Base-by-base conservation (phyloP, 2,113 vertebrate species). In the Nannobrachium achirus region DNA sequence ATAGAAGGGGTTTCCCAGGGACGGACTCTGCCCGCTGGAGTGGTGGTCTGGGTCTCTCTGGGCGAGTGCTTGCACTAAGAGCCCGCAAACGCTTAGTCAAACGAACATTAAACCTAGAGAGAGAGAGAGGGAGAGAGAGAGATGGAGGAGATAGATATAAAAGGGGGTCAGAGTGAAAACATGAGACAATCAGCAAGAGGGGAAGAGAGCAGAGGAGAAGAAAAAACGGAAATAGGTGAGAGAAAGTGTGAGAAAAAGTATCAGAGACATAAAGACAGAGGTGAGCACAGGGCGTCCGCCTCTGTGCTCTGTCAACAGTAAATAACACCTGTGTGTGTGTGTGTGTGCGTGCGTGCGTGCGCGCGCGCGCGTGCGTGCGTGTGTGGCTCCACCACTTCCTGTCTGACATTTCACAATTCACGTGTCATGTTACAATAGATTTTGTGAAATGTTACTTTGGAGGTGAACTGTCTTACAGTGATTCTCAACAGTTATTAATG, bases 51-150 rank as follows among this genome's bases (percentile, higher is more conserved):
- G 86, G 84, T 56, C 83, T 67, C 56, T 91, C 89, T 0, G 86
- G 42, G 0, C 84, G 86, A 6, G 88, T 80, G 55, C 86, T 78
- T 0, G 88, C 78, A 2, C 88, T 89, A 72, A 91, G 88, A n/a
- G 89, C 89, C 1, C 89, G 79, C 49, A 91, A 75, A 2, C 88
- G 84, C 70, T 89, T 90, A 1, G 89, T 89, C 76, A 90, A 79
- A 0, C 86, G 88, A 0, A 91, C 86, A 69, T 90, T 91, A 44
- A 89, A 90, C 79, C 89, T 91, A 33, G 70, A 3, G 50, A 42
- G 51, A n/a, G 49, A 8, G 4, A 15, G 18, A 49, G 4, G 33
- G 44, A 68, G 44, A 11, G n/a, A 40, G 41, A 16, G 14, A 7
- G 52, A 56, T 9, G 15, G 39, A 45, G 25, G 18, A 51, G 15